Conservation (phyloP, 2,797 vertebrate genomes). For the Myiotriccus ornatus region DNA sequence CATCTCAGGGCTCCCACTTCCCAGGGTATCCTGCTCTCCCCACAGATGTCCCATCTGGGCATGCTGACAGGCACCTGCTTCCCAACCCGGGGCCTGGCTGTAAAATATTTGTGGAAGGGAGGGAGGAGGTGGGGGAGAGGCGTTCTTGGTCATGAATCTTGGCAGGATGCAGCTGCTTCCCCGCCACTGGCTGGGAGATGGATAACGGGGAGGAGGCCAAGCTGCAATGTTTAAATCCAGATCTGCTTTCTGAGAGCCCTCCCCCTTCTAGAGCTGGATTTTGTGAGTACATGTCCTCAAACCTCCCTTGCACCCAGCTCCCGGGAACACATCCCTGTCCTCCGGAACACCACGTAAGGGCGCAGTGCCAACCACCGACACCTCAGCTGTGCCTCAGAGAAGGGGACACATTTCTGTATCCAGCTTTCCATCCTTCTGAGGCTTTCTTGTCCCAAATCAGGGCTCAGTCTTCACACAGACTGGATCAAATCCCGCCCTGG, state of each 20-base stretch:
- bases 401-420: accelerated
- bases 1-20: not conserved
- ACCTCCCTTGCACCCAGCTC: not conserved
- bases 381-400: not conserved
- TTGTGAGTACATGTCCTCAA: not conserved
- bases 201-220: conserved; percentile 9
- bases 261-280: not conserved
- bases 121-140: conserved; percentile 38
- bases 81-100: not conserved
- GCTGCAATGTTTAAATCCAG: not conserved
- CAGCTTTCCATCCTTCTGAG: not conserved
- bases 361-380: not conserved
- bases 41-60: not conserved
- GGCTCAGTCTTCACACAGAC: not conserved
- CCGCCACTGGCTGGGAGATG: not conserved
- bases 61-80: not conserved
- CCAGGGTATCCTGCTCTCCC: accelerated
- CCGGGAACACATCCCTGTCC: not conserved
- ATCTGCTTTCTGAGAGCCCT: not conserved
- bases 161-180: conserved; percentile 48
- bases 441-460: not conserved
- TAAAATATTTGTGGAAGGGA: conserved; percentile 18
- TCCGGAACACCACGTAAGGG: accelerated
- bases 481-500: not conserved
- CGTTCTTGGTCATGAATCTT: conserved; percentile 32